Percentiles rank a stretch among this genome's conserved stretches.
phyloP scores from a whole-genome alignment of 2,888 invertebrate species.

The Eristalis arbustorum region DNA sequence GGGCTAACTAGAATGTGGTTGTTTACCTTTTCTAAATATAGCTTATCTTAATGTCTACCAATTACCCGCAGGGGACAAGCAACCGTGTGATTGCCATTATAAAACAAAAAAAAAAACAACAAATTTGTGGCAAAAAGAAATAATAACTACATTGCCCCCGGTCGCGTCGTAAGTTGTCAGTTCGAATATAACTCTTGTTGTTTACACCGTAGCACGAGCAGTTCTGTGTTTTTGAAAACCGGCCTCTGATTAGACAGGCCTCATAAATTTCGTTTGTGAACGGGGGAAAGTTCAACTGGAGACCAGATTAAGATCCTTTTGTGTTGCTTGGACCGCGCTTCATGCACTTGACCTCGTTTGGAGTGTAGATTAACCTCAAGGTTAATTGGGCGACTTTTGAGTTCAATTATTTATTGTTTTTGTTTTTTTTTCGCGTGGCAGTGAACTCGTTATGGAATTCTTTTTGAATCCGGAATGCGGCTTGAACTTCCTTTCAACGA shows the following conservation, averaged over 20 bases:
- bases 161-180: background rate
- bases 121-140: background rate
- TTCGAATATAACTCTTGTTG: background rate
- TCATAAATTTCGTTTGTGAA: conserved; percentile 1
- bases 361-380: background rate
- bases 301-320: background rate
- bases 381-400: too few species aligned
- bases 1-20: background rate
- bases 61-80: background rate
- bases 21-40: background rate
- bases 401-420: too few species aligned
- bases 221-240: background rate
- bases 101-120: background rate
- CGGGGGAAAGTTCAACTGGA: too few species aligned
- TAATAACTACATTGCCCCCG: background rate
- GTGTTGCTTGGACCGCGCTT: background rate
- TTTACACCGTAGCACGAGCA: background rate
- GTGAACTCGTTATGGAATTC: background rate
- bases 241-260: background rate
- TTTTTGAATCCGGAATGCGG: background rate
- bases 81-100: background rate
- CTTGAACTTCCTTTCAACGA: background rate
- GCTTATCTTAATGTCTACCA: background rate
- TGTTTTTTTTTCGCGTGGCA: background rate
- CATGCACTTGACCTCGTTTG: background rate